Evolutionary conservation across 2,888 invertebrate species (phyloP), one percentile per base, ranked within the genome.

Genomic region (Trissoscelio sp.): DNA sequence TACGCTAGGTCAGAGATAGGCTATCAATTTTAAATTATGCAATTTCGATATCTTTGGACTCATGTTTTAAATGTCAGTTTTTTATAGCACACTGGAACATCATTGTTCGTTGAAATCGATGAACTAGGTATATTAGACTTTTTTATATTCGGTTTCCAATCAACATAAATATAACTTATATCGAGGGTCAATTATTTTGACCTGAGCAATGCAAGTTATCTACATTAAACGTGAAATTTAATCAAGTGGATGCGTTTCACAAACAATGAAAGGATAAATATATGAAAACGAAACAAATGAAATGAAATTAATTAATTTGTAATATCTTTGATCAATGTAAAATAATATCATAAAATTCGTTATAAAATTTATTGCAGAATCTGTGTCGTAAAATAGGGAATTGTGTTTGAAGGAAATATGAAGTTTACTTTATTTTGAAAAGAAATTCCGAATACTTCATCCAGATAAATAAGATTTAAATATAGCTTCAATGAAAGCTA

Each of bases 21-120:
- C 62, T 46, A 62, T 62, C 44, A 62, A 46, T 62, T 62, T 46
- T 62, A 62, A 46, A 62, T 62, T 62, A 62, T 62, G 22, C 46
- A 62, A 46, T 31, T 46, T n/a, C 20, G 12, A 31, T 62, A 62
- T 46, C 28, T 62, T 62, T 31, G 2, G 31, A 22, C 14, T 16
- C 16, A 11, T n/a, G 46, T 20, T 44, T 62, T 18, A 31, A 62
- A 62, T 62, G 62, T 46, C 46, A 46, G 18, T 7, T 24, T 46
- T 62, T 62, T 62, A 46, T 16, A 31, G 31, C n/a, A 20, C 18
- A 3, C 1, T 9, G 51, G 9, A 22, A 39, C 20, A 22, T n/a
- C 57, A 12, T 39, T 58, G 55, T 31, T 55, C 11, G 12, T 14
- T 1, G 14, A 3, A 53, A 55, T 55, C 34, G 16, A 34, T 55